Evolutionary conservation across 2,797 vertebrate genomes (phyloP), one percentile per base, ranked within the genome.

Genomic region (Podarcis siculus): DNA sequence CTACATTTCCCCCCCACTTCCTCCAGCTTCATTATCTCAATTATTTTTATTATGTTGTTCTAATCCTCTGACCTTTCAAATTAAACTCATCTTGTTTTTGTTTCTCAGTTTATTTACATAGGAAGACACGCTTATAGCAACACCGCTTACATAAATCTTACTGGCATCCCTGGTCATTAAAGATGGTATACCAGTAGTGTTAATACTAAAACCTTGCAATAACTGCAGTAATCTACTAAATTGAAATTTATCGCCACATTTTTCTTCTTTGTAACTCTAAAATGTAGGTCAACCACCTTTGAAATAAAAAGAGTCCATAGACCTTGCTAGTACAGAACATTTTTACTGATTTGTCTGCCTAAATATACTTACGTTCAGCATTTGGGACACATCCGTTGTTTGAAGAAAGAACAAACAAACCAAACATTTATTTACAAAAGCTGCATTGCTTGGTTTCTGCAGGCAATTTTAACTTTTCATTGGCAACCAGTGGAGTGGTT

Each of bases 21-120:
- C 67, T 61, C 49, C 35, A 39, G 39, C 35, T 79, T 71, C 45
- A 71, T 72, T 86, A 61, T 72, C 49, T 39, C 3, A 17, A 61
- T 80, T 79, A 55, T 79, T 86, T 86, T 86, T 86, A 79, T 86
- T 79, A 80, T 42, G 30, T 86, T 42, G 30, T 80, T 72, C 78
- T 79, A 80, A 80, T 73, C 37, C 76, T 86, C 67, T 72, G 85
- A 72, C 30, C 45, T 72, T 61, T 61, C 72, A 78, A 86, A 86
- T 80, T 72, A 86, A 80, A 32, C 58, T 25, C 35, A 55, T 58
- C 37, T 80, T 58, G 32, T 27, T 71, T 58, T 80, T 58, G 32
- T 27, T 71, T 71, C 49, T 61, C 49, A 15, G 45, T 86, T 80
- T 58, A 86, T 86, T 80, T 58, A 72, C 39, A 58, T 6, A 80